phyloP scores from a whole-genome alignment of 2,888 invertebrate genomes.

The Molorchus minor region DNA sequence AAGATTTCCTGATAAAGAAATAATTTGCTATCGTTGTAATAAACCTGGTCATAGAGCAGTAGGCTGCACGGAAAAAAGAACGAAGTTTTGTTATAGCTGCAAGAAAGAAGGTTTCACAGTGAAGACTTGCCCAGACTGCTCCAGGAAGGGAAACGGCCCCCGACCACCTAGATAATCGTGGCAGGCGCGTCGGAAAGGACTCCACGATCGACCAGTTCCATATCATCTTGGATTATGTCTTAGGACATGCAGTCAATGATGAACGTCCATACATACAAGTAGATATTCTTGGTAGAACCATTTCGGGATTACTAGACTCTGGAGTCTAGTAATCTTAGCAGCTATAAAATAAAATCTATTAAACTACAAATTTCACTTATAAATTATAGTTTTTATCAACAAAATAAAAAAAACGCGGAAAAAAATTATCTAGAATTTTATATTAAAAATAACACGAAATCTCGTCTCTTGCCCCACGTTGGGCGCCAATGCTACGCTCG shows the following conservation, averaged over 20 bases:
- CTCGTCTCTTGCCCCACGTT: too few species aligned
- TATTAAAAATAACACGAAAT: too few species aligned
- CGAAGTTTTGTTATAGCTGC: conserved; percentile 30
- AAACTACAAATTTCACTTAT: too few species aligned
- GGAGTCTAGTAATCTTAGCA: too few species aligned
- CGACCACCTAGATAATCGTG: conserved; percentile 17
- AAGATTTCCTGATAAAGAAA: not conserved
- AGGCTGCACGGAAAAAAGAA: conserved; percentile 19
- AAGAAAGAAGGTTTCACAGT: conserved; percentile 18
- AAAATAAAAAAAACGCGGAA: too few species aligned
- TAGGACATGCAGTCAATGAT: conserved; percentile 22
- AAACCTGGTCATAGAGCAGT: not conserved
- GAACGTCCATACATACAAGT: conserved; percentile 22
- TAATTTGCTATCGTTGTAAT: not conserved
- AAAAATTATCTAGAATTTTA: too few species aligned
- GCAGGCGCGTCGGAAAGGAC: not conserved
- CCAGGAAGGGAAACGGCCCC: conserved; percentile 33
- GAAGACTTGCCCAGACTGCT: conserved; percentile 29
- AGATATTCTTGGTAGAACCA: not conserved
- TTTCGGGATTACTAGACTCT: conserved; percentile 22
- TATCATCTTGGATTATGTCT: conserved; percentile 24
- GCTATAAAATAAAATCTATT: too few species aligned
- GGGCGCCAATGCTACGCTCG: too few species aligned
- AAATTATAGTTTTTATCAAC: too few species aligned
- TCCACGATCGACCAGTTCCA: not conserved